Percentiles rank a stretch among this genome's conserved stretches.
phyloP scores from a whole-genome alignment of 2,113 vertebrate species.

The Oxygymnocypris stewartii region DNA sequence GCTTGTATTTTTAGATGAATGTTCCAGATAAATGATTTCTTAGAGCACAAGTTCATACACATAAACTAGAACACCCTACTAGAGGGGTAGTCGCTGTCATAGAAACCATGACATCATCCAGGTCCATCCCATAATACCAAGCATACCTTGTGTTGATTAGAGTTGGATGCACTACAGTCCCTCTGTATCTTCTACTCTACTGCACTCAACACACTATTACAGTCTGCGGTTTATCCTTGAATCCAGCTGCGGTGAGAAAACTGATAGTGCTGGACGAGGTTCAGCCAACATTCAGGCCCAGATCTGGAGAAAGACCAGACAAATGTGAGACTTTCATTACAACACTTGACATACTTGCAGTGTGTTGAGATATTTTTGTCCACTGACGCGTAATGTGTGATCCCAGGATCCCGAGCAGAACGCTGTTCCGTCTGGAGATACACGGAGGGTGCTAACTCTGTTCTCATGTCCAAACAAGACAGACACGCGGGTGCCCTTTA shows the following conservation, averaged over 20 bases:
- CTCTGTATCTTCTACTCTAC: slow-evolving; percentile 35
- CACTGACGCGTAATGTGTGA: slow-evolving; percentile 89
- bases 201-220: slow-evolving; percentile 25
- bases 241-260: background rate
- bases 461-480: slow-evolving; percentile 98
- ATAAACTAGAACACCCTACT: background rate
- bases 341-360: background rate
- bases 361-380: background rate
- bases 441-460: slow-evolving; percentile 90
- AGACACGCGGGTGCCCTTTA: slow-evolving; percentile 93
- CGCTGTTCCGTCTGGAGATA: slow-evolving; percentile 92
- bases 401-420: slow-evolving; percentile 99
- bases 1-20: background rate
- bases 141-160: slow-evolving; percentile 32
- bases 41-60: background rate
- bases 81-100: background rate
- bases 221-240: slow-evolving; percentile 31
- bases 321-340: background rate
- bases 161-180: slow-evolving; percentile 26
- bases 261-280: background rate
- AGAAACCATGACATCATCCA: background rate
- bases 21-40: background rate
- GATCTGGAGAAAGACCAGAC: slow-evolving; percentile 61
- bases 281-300: slow-evolving; percentile 67
- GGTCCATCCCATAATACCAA: slow-evolving; percentile 33